Evolutionary conservation across 2,113 vertebrate species (phyloP).

Genomic region (Callithrix jacchus): DNA sequence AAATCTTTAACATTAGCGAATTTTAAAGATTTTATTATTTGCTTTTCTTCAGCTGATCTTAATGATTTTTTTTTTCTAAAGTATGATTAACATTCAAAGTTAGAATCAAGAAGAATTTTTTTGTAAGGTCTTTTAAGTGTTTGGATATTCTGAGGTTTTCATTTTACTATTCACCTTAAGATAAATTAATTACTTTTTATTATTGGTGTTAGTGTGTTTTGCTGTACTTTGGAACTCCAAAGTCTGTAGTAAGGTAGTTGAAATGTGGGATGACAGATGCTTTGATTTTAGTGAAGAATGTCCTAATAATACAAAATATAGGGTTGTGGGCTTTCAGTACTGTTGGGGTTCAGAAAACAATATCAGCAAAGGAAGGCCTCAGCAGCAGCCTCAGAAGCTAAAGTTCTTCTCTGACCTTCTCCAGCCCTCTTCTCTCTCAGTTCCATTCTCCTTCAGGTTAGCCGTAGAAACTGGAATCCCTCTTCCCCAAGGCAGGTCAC

Average conservation of each 20-base stretch:
- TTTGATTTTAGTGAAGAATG: slow-evolving; percentile 10
- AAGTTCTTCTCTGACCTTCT: background rate
- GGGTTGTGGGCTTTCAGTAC: background rate
- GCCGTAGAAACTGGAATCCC: background rate
- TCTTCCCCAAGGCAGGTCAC: background rate
- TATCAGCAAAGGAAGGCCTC: background rate
- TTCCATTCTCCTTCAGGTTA: background rate
- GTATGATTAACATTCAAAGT: background rate
- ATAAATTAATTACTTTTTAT: background rate
- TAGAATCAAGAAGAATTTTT: background rate
- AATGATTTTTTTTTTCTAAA: background rate
- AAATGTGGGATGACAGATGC: background rate
- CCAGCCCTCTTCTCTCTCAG: background rate
- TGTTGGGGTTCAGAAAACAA: background rate
- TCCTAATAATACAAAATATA: background rate
- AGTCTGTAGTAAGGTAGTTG: background rate
- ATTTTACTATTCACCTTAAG: background rate
- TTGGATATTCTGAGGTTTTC: background rate
- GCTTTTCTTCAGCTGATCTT: background rate
- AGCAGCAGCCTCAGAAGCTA: background rate
- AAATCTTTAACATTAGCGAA: background rate
- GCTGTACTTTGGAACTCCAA: background rate
- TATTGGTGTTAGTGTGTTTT: background rate
- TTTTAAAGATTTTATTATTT: background rate
- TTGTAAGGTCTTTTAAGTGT: background rate